A percentile compares a stretch with the other conserved stretches of the same genome.
phyloP scores from a whole-genome alignment of 2,888 invertebrate species.

The Alsophila aescularia region DNA sequence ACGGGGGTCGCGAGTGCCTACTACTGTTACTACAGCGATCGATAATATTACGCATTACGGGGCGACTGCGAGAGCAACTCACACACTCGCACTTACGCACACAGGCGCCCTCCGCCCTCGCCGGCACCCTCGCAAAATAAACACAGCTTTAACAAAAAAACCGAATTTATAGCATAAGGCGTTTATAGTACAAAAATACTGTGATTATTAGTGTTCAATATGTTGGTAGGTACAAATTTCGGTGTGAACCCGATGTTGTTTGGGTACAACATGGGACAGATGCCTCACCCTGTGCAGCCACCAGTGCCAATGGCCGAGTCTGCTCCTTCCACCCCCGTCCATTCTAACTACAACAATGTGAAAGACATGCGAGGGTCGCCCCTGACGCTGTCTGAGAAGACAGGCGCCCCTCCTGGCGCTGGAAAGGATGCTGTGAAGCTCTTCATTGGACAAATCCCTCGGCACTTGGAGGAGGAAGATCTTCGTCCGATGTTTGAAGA shows the following conservation, averaged over 20 bases:
- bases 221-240: conserved; percentile 75
- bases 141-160: conserved; percentile 78
- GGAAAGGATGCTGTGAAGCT: conserved; percentile 89
- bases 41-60: conserved; percentile 84
- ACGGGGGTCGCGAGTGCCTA: conserved; percentile 61
- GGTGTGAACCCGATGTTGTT: conserved; percentile 70
- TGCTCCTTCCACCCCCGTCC: conserved; percentile 77
- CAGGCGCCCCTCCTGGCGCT: conserved; percentile 76
- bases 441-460: conserved; percentile 96
- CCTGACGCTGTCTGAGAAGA: conserved; percentile 71
- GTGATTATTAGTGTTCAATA: conserved; percentile 75
- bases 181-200: conserved; percentile 74
- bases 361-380: conserved; percentile 61
- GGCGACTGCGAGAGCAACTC: conserved; percentile 66
- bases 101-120: conserved; percentile 63
- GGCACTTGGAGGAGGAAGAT: conserved; percentile 94
- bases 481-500: conserved; percentile 95
- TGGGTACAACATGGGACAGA: conserved; percentile 63
- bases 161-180: conserved; percentile 80
- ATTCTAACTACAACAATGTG: conserved; percentile 42
- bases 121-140: conserved; percentile 57
- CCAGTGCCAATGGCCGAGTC: conserved; percentile 56
- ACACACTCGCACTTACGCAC: conserved; percentile 48
- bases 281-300: conserved; percentile 34
- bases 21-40: conserved; percentile 80